Base-by-base conservation (phyloP, 2,797 vertebrate genomes). In the Picus viridis region DNA sequence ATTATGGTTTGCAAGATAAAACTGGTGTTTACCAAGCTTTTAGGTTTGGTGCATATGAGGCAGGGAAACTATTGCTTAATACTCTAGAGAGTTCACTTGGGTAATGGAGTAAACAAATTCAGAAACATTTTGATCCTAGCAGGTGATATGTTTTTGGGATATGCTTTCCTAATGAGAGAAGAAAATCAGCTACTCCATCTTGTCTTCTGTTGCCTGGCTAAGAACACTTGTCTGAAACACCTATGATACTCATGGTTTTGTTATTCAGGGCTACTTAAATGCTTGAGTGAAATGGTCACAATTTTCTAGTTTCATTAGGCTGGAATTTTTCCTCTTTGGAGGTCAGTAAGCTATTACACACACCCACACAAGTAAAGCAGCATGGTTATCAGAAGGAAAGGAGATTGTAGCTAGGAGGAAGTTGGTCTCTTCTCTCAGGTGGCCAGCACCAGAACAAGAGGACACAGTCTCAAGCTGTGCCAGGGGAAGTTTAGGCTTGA, bases 41-140 rank as follows among this genome's bases (percentile, higher is more conserved):
- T 95, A 93, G 89, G 83, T 95, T 88, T 95, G 96, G 94, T 91
- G 87, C 70, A 80, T 90, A 29, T 80, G 94, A 97, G 92, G 59
- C 92, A 84, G 90, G 95, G 84, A 97, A 97, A 97, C 76, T 86
- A 89, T 96, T 97, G 95, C 95, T 96, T 94, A 96, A 95, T 96
- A 96, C 95, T 96, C 76, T 86, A 54, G 94, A 95, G 91, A 95
- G 82, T 96, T 96, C 88, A 92, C 80, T 88, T 96, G 75, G 71
- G 88, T 96, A 96, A 95, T 96, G 81, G 95, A 97, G 94, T 95
- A 96, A 97, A 90, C 97, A 68, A 97, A 94, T 95, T 82, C 88
- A 95, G 90, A 96, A 95, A 73, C 71, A 74, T 95, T 97, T 94
- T 88, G 43, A 89, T 91, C 80, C 70, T 93, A 88, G 51, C 89